A percentile compares a stretch with the other conserved stretches of the same genome.
Conservation (phyloP, 2,888 invertebrate species). For the Ophion obscuratus region DNA sequence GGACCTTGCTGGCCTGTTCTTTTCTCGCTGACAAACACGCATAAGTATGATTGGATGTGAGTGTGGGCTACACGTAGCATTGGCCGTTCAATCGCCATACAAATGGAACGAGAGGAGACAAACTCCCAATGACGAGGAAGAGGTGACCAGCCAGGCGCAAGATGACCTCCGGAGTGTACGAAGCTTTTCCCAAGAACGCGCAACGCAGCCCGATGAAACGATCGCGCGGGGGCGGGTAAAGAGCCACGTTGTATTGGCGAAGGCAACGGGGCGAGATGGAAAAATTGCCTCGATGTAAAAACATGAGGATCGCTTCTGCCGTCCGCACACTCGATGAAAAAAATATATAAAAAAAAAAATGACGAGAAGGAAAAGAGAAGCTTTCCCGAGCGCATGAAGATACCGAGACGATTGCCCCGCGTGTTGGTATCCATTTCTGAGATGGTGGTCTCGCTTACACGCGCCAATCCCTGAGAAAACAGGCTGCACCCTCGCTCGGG, state of each 20-base stretch:
- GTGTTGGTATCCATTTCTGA: conserved; percentile 55
- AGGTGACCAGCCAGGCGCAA: conserved; percentile 64
- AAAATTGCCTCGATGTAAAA: conserved; percentile 84
- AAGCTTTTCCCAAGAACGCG: conserved; percentile 29
- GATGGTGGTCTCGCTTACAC: conserved; percentile 34
- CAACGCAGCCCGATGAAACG: conserved; percentile 52
- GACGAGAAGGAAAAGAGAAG: conserved; percentile 33
- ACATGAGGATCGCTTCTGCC: conserved; percentile 82
- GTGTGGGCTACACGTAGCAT: not conserved
- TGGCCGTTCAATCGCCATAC: conserved; percentile 32
- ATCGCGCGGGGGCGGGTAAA: conserved; percentile 43
- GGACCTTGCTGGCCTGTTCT: not conserved
- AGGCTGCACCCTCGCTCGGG: conserved; percentile 57
- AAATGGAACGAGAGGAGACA: conserved; percentile 23
- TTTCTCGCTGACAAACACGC: conserved; percentile 30
- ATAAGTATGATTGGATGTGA: conserved; percentile 44
- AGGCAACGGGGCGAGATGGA: conserved; percentile 82
- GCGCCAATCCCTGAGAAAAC: conserved; percentile 48
- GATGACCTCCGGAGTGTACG: conserved; percentile 59
- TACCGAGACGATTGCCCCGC: conserved; percentile 49
- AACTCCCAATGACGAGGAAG: conserved; percentile 40
- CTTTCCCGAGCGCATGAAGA: conserved; percentile 62
- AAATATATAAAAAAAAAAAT: conserved; percentile 69
- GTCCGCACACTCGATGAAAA: conserved; percentile 82
- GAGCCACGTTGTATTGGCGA: conserved; percentile 75